phyloP scores from a whole-genome alignment of 1,140 invertebrate genomes.

The Drosophila melanogaster region DNA sequence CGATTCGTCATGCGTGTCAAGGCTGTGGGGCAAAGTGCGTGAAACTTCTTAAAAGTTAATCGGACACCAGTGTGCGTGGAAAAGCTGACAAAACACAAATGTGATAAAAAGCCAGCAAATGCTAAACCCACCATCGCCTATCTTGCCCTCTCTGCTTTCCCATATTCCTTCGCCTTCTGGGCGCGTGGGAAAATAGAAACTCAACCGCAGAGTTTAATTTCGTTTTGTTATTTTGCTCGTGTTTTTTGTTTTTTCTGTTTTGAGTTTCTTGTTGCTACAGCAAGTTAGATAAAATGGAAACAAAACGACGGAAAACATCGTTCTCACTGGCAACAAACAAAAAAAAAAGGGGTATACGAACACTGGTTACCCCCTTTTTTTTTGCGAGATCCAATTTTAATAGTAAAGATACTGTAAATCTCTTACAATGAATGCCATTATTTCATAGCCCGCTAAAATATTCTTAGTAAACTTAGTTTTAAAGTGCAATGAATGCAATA shows the following conservation, averaged over 20 bases:
- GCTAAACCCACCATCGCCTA: constrained; percentile 16
- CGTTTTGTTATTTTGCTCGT: constrained; percentile 23
- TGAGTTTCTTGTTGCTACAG: constrained; percentile 12
- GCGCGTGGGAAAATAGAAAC: constrained; percentile 63
- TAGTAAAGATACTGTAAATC: background rate
- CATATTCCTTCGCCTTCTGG: constrained; percentile 23
- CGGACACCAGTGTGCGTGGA: constrained; percentile 22
- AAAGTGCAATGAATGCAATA: no score
- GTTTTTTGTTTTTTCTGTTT: no score
- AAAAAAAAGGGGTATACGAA: background rate
- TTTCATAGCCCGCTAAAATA: no score
- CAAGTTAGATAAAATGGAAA: constrained; percentile 59
- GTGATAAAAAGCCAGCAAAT: constrained; percentile 68
- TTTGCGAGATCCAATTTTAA: no score
- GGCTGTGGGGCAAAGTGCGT: constrained; percentile 47
- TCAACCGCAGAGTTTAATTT: constrained; percentile 59
- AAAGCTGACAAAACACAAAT: constrained; percentile 60
- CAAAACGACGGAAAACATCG: background rate
- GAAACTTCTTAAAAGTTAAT: constrained; percentile 60
- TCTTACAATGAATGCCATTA: background rate
- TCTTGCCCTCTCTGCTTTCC: constrained; percentile 15
- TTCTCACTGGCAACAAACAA: background rate
- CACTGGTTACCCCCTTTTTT: no score
- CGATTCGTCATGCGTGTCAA: constrained; percentile 50
- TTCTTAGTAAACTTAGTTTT: background rate